Evolutionary conservation across 2,888 invertebrate species (phyloP).

Genomic region (Liodrosophila aerea): DNA sequence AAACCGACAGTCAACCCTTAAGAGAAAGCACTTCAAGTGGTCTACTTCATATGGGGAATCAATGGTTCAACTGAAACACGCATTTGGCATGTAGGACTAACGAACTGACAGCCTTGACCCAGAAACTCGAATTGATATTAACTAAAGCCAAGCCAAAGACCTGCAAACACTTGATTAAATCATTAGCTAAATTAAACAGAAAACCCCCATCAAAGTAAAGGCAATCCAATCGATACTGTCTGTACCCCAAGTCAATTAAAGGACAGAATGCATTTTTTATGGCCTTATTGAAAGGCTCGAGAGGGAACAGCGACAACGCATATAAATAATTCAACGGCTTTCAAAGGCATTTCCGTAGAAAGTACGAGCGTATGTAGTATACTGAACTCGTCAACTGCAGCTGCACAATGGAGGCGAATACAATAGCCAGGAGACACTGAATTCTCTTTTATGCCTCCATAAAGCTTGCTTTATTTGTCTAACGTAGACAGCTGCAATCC

Average conservation of each 20-base stretch:
- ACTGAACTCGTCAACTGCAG: neutral
- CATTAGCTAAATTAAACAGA: constrained; percentile 21
- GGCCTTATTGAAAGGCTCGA: no score
- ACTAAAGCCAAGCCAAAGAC: constrained; percentile 17
- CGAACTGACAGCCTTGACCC: constrained; percentile 50
- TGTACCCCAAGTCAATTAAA: no score
- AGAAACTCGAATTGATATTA: constrained; percentile 29
- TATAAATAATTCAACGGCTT: no score
- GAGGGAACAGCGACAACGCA: no score
- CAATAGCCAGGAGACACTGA: constrained; percentile 10
- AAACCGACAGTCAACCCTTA: neutral
- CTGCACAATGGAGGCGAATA: constrained; percentile 17
- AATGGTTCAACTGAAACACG: constrained; percentile 16
- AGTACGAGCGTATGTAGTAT: no score
- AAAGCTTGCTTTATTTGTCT: constrained; percentile 50
- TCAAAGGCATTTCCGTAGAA: no score
- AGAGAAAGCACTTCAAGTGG: neutral
- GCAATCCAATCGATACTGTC: no score
- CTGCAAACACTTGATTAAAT: constrained; percentile 38
- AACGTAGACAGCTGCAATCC: constrained; percentile 23
- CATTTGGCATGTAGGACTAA: constrained; percentile 11
- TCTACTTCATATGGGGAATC: neutral
- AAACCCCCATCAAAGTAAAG: constrained; percentile 2
- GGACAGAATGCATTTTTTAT: no score
- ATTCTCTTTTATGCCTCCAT: neutral